phyloP scores from a whole-genome alignment of 2,797 vertebrate genomes.

The Setipinna tenuifilis region DNA sequence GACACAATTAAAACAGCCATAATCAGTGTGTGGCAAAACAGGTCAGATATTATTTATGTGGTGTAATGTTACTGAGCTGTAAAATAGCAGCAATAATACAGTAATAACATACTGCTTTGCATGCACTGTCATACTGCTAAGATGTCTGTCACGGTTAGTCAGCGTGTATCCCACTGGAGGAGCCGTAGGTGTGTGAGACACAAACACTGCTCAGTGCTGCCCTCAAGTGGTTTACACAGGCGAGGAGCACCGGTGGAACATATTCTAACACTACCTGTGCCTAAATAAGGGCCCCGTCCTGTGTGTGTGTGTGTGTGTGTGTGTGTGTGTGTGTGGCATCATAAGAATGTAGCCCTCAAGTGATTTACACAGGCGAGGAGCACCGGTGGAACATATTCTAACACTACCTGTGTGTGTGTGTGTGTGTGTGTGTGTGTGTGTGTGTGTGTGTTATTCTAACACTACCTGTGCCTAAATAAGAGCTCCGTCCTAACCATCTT shows the following conservation, averaged over 20 bases:
- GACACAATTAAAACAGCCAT: not conserved
- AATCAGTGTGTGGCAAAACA: not conserved
- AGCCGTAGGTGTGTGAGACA: not conserved
- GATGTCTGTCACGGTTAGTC: not conserved
- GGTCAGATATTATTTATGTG: not conserved
- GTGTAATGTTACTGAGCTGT: not conserved
- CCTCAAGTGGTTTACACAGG: conserved; percentile 59
- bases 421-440: not conserved
- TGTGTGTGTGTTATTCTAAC: conserved; percentile 22
- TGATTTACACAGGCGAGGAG: conserved; percentile 44
- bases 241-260: not conserved
- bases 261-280: not conserved
- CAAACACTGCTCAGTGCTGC: conserved; percentile 58
- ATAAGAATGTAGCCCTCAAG: conserved; percentile 54
- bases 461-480: too few species aligned
- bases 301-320: conserved; percentile 6
- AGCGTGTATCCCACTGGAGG: not conserved
- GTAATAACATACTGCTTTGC: too few species aligned
- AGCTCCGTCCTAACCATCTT: too few species aligned
- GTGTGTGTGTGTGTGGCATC: not conserved
- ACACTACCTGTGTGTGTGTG: conserved; percentile 4
- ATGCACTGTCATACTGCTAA: too few species aligned
- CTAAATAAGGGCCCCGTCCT: not conserved
- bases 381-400: not conserved
- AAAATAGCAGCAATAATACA: too few species aligned